Conservation (phyloP, 2,113 vertebrate species). For the Aldabrachelys gigantea region DNA sequence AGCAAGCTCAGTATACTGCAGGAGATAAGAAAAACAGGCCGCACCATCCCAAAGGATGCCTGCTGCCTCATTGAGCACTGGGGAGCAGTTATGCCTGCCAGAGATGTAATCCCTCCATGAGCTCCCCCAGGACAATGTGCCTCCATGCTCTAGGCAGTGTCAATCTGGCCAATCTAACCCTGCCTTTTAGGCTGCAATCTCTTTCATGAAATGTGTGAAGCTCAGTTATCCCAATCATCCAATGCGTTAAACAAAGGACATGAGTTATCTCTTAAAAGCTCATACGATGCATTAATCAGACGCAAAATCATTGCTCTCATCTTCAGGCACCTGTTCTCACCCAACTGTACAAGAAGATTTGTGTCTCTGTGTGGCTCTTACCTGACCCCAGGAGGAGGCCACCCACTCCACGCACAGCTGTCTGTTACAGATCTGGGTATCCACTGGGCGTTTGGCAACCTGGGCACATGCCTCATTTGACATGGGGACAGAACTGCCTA, state of each 20-base stretch:
- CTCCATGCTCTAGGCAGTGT: background rate
- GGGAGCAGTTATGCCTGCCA: background rate
- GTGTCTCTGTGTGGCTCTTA: slow-evolving; percentile 67
- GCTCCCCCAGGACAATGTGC: background rate
- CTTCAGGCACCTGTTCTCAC: background rate
- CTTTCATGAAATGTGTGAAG: background rate
- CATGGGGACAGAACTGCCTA: slow-evolving; percentile 74
- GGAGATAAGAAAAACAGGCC: background rate
- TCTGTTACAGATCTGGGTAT: slow-evolving; percentile 85
- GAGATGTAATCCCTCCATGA: background rate
- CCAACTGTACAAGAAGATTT: background rate
- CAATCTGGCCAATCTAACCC: background rate
- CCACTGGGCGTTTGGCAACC: slow-evolving; percentile 82
- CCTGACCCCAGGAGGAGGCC: slow-evolving; percentile 87
- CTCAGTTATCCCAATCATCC: background rate
- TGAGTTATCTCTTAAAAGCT: background rate
- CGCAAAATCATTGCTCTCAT: background rate
- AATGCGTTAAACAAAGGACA: background rate
- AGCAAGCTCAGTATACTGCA: background rate
- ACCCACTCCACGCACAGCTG: slow-evolving; percentile 89
- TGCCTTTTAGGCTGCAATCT: background rate
- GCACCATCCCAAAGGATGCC: background rate
- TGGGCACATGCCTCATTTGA: slow-evolving; percentile 75
- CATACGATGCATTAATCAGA: background rate
- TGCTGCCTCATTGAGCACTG: background rate